Base-by-base conservation (phyloP, 2,113 vertebrate genomes). In the Oncorhynchus kisutch region DNA sequence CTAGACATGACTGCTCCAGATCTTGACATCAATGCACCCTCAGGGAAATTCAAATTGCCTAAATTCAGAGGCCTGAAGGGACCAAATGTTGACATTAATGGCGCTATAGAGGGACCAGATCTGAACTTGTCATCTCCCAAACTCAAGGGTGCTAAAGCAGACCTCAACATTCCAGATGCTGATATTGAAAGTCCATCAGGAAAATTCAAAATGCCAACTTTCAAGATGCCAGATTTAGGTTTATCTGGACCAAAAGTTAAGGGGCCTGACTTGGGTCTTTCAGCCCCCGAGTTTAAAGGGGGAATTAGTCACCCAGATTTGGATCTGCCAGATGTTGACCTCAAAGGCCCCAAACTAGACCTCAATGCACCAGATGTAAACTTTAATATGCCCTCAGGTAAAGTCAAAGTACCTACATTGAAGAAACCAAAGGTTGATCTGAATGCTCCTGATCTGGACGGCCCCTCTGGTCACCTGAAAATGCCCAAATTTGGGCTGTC, bases 31-130 rank as follows among this genome's bases (percentile, higher is more conserved):
- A 81, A 78, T 24, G 81, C 84, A 24, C 85, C 78, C 1, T 78
- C 88, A 27, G 24, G 67, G 20, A 90, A 92, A 57, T 1, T 89
- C 0, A 92, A 89, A 59, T 86, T 81, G 85, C 88, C 88, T 0
- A 87, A 88, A 78, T 7, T 89, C 5, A 71, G 1, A 12, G 27
- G 18, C 12, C 18, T 86, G 5, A 89, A 86, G 67, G 79, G 79
- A n/a, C 89, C 89, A 8, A 73, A 81, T 39, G 72, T 76, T 24
- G 79, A 88, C 2, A 24, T 90, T 25, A 73, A 90, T 64, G 89
- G 78, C 1, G 69, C 84, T 3, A 45, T 91, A 0, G 34, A 89
- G 8, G 25, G 22, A 0, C 77, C 81, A 0, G 75, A 77, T 49
- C 20, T 86, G 11, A 76, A 11, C 2, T 13, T 59, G 22, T 74